Conservation (phyloP, 2,797 vertebrate species). For the Gambusia yucatana region DNA sequence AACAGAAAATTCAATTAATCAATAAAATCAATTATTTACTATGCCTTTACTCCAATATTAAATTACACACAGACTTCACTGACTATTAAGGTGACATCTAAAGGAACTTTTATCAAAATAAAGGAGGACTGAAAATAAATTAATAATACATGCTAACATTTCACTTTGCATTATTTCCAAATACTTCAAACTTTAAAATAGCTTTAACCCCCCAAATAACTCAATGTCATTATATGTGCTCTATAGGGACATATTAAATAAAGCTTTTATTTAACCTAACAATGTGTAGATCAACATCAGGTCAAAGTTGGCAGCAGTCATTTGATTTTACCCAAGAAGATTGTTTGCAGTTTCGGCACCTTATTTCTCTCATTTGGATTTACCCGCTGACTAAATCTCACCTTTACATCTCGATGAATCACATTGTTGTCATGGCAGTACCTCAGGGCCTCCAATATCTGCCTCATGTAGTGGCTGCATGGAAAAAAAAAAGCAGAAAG, state of each 20-base stretch:
- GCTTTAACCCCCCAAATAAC: not conserved
- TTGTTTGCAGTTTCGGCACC: not conserved
- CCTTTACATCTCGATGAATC: slow-evolving; percentile 97
- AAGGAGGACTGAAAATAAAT: too few species aligned
- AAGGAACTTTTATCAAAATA: not conserved
- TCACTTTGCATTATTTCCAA: not conserved
- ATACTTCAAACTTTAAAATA: not conserved
- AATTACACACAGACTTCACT: not conserved
- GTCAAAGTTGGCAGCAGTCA: not conserved
- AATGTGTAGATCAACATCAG: not conserved
- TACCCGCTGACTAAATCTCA: slow-evolving; percentile 67
- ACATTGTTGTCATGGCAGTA: slow-evolving; percentile 98
- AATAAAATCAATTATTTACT: too few species aligned
- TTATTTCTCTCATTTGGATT: not conserved
- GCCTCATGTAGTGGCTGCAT: slow-evolving; percentile 95
- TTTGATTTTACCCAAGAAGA: not conserved
- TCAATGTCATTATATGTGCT: too few species aligned
- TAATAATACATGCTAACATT: too few species aligned
- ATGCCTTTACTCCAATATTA: not conserved
- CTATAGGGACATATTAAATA: too few species aligned
- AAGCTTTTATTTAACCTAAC: not conserved
- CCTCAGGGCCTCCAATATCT: slow-evolving; percentile 94
- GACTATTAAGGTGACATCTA: not conserved
- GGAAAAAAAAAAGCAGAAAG: slow-evolving; percentile 3
- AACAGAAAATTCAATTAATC: too few species aligned